Conservation (phyloP, 2,888 invertebrate species). For the Bimastos eiseni region DNA sequence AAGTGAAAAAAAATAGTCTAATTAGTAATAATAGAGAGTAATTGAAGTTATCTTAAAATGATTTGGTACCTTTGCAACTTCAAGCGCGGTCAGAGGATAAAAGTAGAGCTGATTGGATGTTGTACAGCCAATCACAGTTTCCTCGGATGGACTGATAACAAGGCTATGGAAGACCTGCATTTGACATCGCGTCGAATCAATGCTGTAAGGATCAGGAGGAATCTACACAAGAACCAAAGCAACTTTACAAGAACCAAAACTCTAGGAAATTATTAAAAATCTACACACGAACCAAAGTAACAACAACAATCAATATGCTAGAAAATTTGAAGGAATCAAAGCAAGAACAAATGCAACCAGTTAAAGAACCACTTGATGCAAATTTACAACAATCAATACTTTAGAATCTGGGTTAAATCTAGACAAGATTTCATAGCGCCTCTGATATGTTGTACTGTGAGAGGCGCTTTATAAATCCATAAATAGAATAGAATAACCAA, state of each 20-base stretch:
- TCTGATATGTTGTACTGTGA: too few relatives aligned
- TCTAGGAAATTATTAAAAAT: not conserved
- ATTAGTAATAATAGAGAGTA: not conserved
- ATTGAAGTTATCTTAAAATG: not conserved
- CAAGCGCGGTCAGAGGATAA: constrained; percentile 62
- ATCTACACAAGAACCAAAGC: constrained; percentile 50
- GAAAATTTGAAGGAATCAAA: constrained; percentile 58
- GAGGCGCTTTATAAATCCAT: too few relatives aligned
- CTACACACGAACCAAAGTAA: not conserved
- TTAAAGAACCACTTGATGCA: too few relatives aligned
- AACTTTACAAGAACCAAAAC: not conserved
- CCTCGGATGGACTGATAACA: constrained; percentile 62
- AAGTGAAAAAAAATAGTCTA: not conserved
- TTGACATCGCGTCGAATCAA: constrained; percentile 55
- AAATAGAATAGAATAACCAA: too few relatives aligned
- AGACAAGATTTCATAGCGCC: too few relatives aligned
- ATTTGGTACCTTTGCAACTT: constrained; percentile 51
- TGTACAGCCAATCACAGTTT: constrained; percentile 64
- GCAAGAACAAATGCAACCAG: not conserved
- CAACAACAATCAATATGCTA: constrained; percentile 56
- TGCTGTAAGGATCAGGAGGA: constrained; percentile 58
- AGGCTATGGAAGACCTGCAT: constrained; percentile 18
- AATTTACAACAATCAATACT: too few relatives aligned
- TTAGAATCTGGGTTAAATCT: too few relatives aligned
- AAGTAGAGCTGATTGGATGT: constrained; percentile 64